Evolutionary conservation across 2,113 vertebrate species (phyloP), one percentile per base, ranked within the genome.

Genomic region (Ivindomyrus marchei): DNA sequence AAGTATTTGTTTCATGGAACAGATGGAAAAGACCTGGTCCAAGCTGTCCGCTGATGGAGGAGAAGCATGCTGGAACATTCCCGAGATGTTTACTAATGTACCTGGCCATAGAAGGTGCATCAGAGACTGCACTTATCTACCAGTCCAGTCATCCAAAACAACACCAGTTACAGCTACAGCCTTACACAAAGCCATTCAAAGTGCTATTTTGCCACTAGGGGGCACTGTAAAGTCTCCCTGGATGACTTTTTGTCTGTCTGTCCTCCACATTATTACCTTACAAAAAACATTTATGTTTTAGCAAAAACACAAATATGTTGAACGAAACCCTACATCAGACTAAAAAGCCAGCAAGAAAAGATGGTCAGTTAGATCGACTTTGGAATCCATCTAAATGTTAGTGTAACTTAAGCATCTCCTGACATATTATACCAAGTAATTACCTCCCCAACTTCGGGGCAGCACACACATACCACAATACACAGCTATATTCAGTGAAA

Each of bases 61-160:
- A 50, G 87, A 88, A 62, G 58, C 3, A 42, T 58, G 62, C 62
- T 70, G 46, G 17, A 87, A 53, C 39, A 66, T 7, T 66, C 17
- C n/a, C 74, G 88, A 77, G 42, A 49, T 70, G 58, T 66, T 46
- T 53, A 21, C 7, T 84, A 89, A 88, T 92, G 91, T 89, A 52
- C 17, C 87, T 92, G 91, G 90, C 93, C 88, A 90, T 66, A 87
- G 89, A 92, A 91, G 90, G 89, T 85, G 47, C 58, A 62, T 92
- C n/a, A 88, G n/a, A 36, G 19, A 47, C 4, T 91, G 45, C 19
- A 24, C 4, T 77, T 39, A 77, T 42, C 31, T 77, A 42, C 31
- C 13, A 77, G 36, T 39, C 13, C 74, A 77, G 36, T 77, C 74
- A 77, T 39, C 74, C 31, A 42, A 19, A 77, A 77, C 10, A 9